phyloP scores from a whole-genome alignment of 2,888 invertebrate genomes.

The Tiphia femorata region DNA sequence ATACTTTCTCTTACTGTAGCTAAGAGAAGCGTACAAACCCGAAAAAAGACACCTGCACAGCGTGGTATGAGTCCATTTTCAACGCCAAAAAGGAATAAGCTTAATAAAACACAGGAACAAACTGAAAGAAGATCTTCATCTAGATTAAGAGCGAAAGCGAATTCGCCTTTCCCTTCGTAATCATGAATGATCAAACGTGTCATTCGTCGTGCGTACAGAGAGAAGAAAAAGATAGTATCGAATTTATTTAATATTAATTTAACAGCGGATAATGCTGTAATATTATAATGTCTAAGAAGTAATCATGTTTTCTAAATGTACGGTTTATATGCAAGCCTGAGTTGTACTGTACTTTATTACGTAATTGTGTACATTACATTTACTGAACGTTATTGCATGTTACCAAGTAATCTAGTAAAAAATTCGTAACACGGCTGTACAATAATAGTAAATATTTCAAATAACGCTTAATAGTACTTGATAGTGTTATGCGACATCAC shows the following conservation, averaged over 20 bases:
- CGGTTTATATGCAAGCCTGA: slow-evolving; percentile 5
- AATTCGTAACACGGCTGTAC: slow-evolving; percentile 14
- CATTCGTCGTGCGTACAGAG: too few relatives aligned
- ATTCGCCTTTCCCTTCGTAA: too few relatives aligned
- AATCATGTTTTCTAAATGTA: not conserved
- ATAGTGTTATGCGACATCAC: slow-evolving; percentile 54
- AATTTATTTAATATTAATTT: not conserved
- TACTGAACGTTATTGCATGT: slow-evolving; percentile 17
- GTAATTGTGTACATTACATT: slow-evolving; percentile 28
- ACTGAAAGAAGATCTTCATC: slow-evolving; percentile 10
- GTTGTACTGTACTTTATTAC: slow-evolving; percentile 33
- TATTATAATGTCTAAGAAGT: not conserved
- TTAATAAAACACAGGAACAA: not conserved
- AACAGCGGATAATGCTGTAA: not conserved
- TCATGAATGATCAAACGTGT: too few relatives aligned
- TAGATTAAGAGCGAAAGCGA: too few relatives aligned
- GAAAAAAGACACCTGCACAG: not conserved
- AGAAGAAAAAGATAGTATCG: too few relatives aligned
- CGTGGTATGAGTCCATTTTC: slow-evolving; percentile 1
- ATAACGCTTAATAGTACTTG: not conserved
- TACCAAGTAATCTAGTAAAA: slow-evolving; percentile 30
- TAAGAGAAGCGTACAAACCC: too few relatives aligned
- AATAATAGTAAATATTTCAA: slow-evolving; percentile 4
- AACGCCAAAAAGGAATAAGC: slow-evolving; percentile 12
- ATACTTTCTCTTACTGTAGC: not conserved